Evolutionary conservation across 1,140 invertebrate species (phyloP).

Genomic region (Teleopsis dalmanni): DNA sequence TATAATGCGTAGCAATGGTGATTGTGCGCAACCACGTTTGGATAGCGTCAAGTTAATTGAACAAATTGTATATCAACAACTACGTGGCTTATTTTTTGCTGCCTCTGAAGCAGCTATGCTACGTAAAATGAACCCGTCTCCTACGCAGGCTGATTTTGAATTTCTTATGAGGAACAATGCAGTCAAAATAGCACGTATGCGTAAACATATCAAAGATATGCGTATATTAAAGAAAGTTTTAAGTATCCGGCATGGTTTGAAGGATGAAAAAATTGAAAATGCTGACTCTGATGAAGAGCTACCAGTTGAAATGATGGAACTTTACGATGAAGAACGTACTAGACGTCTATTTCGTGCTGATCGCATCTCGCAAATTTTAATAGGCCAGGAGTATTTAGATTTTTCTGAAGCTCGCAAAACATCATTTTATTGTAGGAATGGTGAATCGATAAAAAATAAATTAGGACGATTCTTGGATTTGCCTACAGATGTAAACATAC

Average conservation of each 20-base stretch:
- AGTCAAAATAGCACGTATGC: slow-evolving; percentile 39
- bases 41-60: slow-evolving; percentile 38
- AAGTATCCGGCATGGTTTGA: slow-evolving; percentile 31
- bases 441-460: slow-evolving; percentile 42
- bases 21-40: slow-evolving; percentile 32
- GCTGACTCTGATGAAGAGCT: slow-evolving; percentile 39
- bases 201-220: slow-evolving; percentile 40
- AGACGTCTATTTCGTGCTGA: slow-evolving; percentile 39
- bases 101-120: slow-evolving; percentile 38
- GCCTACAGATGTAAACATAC: slow-evolving; percentile 33
- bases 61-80: slow-evolving; percentile 40
- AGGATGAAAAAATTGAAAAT: slow-evolving; percentile 31
- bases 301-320: slow-evolving; percentile 31
- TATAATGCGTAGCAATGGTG: slow-evolving; percentile 42
- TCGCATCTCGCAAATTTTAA: slow-evolving; percentile 40
- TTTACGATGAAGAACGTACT: slow-evolving; percentile 41
- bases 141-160: slow-evolving; percentile 40
- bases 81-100: slow-evolving; percentile 40
- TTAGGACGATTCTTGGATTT: slow-evolving; percentile 34
- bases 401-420: slow-evolving; percentile 41
- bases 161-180: slow-evolving; percentile 41
- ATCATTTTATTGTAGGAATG: slow-evolving; percentile 39
- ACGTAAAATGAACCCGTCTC: slow-evolving; percentile 34
- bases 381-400: slow-evolving; percentile 37
- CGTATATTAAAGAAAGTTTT: slow-evolving; percentile 33